phyloP scores from a whole-genome alignment of 1,140 invertebrate species.

The Drosophila sechellia region DNA sequence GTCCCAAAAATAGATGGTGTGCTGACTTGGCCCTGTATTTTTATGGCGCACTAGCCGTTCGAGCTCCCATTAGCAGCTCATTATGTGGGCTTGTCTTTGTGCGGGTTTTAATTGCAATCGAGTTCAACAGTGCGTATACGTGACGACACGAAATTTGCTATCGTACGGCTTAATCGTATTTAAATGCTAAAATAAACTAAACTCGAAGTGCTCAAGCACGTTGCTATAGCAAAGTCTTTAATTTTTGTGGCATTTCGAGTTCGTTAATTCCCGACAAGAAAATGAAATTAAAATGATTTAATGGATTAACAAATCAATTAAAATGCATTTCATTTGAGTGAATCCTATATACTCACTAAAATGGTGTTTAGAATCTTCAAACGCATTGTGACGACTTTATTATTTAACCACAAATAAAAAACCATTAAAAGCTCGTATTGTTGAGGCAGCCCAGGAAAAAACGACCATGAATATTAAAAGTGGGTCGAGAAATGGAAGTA shows the following conservation, averaged over 20 bases:
- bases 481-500: slow-evolving; percentile 10
- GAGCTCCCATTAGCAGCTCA: slow-evolving; percentile 61
- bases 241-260: not conserved
- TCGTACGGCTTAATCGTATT: slow-evolving; percentile 15
- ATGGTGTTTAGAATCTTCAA: not conserved
- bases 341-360: too few species aligned
- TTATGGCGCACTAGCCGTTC: slow-evolving; percentile 42
- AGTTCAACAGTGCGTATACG: slow-evolving; percentile 25
- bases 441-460: slow-evolving; percentile 25
- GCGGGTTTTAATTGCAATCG: slow-evolving; percentile 30
- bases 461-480: slow-evolving; percentile 66
- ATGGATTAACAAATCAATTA: too few species aligned
- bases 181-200: slow-evolving; percentile 25
- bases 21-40: slow-evolving; percentile 35
- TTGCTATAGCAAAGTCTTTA: not conserved
- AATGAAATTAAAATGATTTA: too few species aligned
- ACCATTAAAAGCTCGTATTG: slow-evolving; percentile 18
- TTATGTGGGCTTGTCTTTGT: slow-evolving; percentile 26
- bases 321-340: too few species aligned
- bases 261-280: too few species aligned
- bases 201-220: not conserved
- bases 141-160: slow-evolving; percentile 28
- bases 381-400: slow-evolving; percentile 1
- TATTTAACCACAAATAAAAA: slow-evolving; percentile 15
- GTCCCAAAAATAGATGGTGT: slow-evolving; percentile 48